Evolutionary conservation across 2,888 invertebrate species (phyloP), one percentile per base, ranked within the genome.

Genomic region (Tenodera sinensis): DNA sequence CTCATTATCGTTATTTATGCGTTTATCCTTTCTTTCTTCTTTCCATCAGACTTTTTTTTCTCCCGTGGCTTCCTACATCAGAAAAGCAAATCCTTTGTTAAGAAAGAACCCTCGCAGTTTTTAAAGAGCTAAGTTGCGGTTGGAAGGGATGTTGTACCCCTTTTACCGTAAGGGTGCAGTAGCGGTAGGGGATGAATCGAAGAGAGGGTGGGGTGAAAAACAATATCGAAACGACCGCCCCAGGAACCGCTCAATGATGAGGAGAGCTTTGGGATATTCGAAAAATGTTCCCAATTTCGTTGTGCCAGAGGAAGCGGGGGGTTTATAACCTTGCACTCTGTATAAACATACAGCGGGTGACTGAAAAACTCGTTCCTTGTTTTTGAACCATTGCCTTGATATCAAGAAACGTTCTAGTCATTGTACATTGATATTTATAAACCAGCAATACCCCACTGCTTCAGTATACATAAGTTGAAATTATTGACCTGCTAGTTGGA

Each of bases 241-340:
- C 42, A 30, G 87, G 87, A 83, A 15, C 87, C 83, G 87, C 87
- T 82, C 82, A 87, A 87, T 87, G 85, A 87, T 28, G 86, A 54
- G 71, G 81, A 71, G 83, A 85, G 83, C 83, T 28, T 83, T 71
- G 89, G 85, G 86, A 83, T 90, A 90, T 90, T 89, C 90, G 87
- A 89, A 90, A 90, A 90, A 89, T 89, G 89, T 89, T 88, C 89
- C 90, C 89, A 89, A 90, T 90, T 90, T 83, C 83, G 28, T 87
- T 71, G 54, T 71, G 54, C 54, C 20, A 71, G 54, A 71, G 54
- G 20, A 71, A 71, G 54, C 54, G 20, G 54, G 54, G 20, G 54
- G 54, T 71, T 71, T 71, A 71, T 71, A 71, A 71, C 54, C 54
- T 71, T 71, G 54, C 54, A 71, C 54, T 71, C 54, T 71, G 54